Evolutionary conservation across 1,140 invertebrate species (phyloP), one percentile per base, ranked within the genome.

Genomic region (Pseudomyrmex cubaensis): DNA sequence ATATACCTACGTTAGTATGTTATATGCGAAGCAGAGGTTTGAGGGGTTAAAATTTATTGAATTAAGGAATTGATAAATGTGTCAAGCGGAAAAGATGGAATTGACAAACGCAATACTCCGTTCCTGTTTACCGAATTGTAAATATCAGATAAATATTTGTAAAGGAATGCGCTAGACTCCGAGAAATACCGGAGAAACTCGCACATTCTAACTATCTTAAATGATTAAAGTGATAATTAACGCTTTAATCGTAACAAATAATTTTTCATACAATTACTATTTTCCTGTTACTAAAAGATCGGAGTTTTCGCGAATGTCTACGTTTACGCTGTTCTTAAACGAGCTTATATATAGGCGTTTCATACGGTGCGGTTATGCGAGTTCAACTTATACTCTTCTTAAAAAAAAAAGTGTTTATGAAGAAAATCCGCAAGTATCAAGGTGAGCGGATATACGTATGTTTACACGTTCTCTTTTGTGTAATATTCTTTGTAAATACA

Each of bases 301-400:
- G 46, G 63, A 75, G 50, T 88, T 76, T 66, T 63, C 59, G 83
- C 56, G 63, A 66, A 74, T 89, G 86, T 66, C 76, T 63, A 85
- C 20, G 35, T 35, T 7, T 25, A 61, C 35, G 9, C 52, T 66
- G 25, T 86, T 84, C 85, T 85, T 85, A 80, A 87, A 64, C 59
- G 87, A 90, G 88, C 82, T 90, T 87, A 82, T 50, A 78, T 70
- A 78, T 70, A 86, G 48, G 62, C 54, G 86, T 74, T 86, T 83
- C 35, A 56, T 46, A 78, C 57, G 64, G 61, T 83, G 86, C 78
- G 80, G 66, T 76, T 64, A 76, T 25, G 63, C 48, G 62, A 77
- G 22, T 67, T 67, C 22, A 46, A 75, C 4, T 64, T 54, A 66
- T 8, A 77, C 20, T 46, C 52, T 69, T 59, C 20, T 20, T 20